These are phyloP conservation scores for Peromyscus eremicus DNA, from an alignment of 2,797 vertebrate genomes.

Conservation along the genomic window DNA sequence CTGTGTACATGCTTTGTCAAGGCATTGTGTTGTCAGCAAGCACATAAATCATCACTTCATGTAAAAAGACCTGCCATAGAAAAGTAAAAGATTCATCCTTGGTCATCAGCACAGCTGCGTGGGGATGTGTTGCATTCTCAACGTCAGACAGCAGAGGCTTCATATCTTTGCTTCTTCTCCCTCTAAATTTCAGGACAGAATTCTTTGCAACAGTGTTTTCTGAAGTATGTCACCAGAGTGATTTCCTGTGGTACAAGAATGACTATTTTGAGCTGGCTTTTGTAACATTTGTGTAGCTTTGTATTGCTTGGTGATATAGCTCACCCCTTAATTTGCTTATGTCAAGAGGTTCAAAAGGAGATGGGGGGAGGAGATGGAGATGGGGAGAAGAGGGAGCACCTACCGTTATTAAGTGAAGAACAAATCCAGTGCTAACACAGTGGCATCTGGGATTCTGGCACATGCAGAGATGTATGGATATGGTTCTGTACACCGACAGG, in stretches of 20 bases:
- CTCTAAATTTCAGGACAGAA: neutral
- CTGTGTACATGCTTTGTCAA: neutral
- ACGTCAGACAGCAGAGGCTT: neutral
- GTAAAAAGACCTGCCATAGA: slow-evolving; percentile 28
- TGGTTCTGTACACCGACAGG: neutral
- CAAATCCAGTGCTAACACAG: neutral
- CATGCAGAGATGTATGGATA: neutral
- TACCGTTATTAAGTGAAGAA: neutral
- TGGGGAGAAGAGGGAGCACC: neutral
- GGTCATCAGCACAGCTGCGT: neutral
- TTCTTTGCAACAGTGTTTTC: slow-evolving; percentile 1
- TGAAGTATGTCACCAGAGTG: neutral
- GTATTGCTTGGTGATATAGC: neutral
- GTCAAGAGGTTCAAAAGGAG: neutral
- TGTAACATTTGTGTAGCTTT: neutral
- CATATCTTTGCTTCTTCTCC: neutral
- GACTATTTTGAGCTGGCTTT: neutral
- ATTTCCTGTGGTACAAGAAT: neutral
- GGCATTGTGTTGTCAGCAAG: slow-evolving; percentile 9
- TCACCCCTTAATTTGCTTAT: neutral
- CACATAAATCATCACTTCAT: slow-evolving; percentile 63
- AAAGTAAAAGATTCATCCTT: slow-evolving; percentile 42
- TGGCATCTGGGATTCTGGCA: neutral
- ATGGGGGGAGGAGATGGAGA: no score
- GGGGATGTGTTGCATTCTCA: neutral